phyloP scores from a whole-genome alignment of 1,140 invertebrate genomes.

The Bombus picipes region DNA sequence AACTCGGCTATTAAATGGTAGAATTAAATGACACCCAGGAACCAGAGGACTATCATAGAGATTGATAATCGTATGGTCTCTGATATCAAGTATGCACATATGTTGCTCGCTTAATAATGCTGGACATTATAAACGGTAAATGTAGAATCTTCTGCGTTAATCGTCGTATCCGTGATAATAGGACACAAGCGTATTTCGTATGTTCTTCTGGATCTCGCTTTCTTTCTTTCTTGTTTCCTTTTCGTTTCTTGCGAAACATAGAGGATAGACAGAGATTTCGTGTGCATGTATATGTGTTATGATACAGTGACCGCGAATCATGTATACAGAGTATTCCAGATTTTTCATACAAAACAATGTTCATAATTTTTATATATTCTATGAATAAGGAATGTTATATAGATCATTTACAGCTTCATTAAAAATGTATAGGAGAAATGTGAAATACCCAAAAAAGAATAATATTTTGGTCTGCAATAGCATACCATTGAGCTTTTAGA shows the following conservation, averaged over 20 bases:
- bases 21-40: neutral
- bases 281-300: conserved; percentile 17
- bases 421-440: neutral
- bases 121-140: conserved; percentile 49
- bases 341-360: neutral
- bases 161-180: conserved; percentile 2
- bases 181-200: conserved; percentile 31
- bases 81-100: neutral
- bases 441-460: no score
- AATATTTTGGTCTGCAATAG: neutral
- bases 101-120: conserved; percentile 11
- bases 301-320: conserved; percentile 32
- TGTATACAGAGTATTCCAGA: neutral
- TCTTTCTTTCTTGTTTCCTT: neutral
- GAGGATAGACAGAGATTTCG: conserved; percentile 53
- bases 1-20: neutral
- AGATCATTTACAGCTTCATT: no score
- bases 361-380: neutral
- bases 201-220: neutral
- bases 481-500: neutral
- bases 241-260: conserved; percentile 57
- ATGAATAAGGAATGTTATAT: neutral
- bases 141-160: conserved; percentile 40
- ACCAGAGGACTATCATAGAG: neutral
- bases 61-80: conserved; percentile 2